phyloP scores from a whole-genome alignment of 2,113 vertebrate genomes.

The Rousettus leschenaultii region DNA sequence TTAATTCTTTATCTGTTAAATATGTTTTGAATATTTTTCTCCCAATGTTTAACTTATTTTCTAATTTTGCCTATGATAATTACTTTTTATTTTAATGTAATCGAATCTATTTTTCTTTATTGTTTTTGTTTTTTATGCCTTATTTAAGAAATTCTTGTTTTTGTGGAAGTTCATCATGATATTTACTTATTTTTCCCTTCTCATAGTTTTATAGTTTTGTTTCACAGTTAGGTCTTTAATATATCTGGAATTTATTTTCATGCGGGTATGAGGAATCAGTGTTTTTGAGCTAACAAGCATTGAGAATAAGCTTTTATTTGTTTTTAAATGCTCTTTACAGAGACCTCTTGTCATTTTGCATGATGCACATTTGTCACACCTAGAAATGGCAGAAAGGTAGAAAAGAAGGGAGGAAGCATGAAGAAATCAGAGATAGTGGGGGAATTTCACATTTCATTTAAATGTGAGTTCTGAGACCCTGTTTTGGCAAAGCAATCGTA shows the following conservation, averaged over 20 bases:
- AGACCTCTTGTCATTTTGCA: conserved; percentile 27
- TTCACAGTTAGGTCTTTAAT: conserved; percentile 28
- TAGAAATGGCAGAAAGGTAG: conserved; percentile 31
- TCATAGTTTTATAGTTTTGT: not conserved
- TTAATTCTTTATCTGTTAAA: not conserved
- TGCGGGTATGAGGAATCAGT: not conserved
- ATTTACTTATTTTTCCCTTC: not conserved
- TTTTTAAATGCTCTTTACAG: not conserved
- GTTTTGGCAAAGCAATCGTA: not conserved
- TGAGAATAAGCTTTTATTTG: conserved; percentile 17
- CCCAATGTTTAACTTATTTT: not conserved
- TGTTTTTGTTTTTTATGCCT: conserved; percentile 1
- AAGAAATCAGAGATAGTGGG: not conserved
- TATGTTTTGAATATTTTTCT: not conserved
- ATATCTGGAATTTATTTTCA: conserved; percentile 38
- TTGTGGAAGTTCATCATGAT: not conserved
- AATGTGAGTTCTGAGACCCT: not conserved
- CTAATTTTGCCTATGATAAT: not conserved
- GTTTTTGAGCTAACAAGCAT: not conserved
- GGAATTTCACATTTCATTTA: not conserved
- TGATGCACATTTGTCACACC: conserved; percentile 7
- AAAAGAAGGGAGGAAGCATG: not conserved
- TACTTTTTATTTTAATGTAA: not conserved
- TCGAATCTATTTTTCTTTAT: not conserved
- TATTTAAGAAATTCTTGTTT: not conserved